phyloP scores from a whole-genome alignment of 1,140 invertebrate species.

The Chionoecetes opilio region DNA sequence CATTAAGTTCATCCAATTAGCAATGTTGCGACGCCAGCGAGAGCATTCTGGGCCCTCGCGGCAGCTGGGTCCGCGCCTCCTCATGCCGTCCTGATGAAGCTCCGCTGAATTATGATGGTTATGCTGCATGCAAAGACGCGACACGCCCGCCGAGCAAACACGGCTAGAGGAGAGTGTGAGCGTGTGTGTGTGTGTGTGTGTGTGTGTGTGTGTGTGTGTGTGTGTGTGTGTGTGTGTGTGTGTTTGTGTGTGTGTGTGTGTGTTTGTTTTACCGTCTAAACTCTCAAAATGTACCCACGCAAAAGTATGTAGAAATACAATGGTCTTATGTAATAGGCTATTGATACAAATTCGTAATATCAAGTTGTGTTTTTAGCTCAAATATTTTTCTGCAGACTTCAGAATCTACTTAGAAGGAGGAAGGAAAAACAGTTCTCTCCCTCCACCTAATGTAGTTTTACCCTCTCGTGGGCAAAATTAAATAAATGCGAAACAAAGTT shows the following conservation, averaged over 20 bases:
- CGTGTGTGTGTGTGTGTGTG: constrained; percentile 34
- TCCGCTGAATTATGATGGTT: constrained; percentile 73
- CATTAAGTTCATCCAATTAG: constrained; percentile 79
- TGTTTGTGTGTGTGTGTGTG: constrained; percentile 33
- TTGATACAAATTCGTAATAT: not conserved
- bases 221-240: constrained; percentile 51
- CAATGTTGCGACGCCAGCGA: constrained; percentile 68
- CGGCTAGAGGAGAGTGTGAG: not conserved
- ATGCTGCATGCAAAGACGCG: constrained; percentile 65
- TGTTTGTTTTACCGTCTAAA: not conserved
- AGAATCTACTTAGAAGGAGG: not conserved
- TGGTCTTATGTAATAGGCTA: too few relatives aligned
- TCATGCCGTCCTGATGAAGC: constrained; percentile 66
- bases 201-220: constrained; percentile 62
- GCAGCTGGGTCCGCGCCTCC: constrained; percentile 67
- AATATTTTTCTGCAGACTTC: not conserved
- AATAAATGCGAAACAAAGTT: constrained; percentile 30
- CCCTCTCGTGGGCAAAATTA: not conserved
- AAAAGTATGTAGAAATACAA: too few relatives aligned
- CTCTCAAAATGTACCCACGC: not conserved
- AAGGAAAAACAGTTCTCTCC: constrained; percentile 1
- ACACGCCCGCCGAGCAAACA: constrained; percentile 35
- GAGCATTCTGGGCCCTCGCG: constrained; percentile 40
- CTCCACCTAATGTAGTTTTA: not conserved
- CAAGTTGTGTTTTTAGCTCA: not conserved